Conservation (phyloP, 2,113 vertebrate genomes). For the Sula dactylatra region DNA sequence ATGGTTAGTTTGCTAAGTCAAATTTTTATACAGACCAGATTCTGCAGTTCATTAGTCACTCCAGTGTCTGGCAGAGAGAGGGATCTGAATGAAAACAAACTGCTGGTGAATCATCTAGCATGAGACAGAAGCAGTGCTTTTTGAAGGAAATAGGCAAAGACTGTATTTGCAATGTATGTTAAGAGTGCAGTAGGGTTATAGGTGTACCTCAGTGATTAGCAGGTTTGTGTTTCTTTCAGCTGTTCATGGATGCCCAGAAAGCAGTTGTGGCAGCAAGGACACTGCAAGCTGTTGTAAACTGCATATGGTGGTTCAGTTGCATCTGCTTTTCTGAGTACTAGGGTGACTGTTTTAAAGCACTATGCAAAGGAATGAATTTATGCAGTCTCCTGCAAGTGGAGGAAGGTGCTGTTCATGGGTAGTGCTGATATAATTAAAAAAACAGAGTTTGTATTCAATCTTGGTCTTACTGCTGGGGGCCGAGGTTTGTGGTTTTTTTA, state of each 20-base stretch:
- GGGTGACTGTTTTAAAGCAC: neutral
- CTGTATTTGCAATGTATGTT: neutral
- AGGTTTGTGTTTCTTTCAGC: neutral
- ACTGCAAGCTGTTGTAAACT: neutral
- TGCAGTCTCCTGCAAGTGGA: neutral
- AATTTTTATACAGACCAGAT: constrained; percentile 34
- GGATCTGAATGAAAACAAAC: constrained; percentile 17
- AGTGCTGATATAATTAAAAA: neutral
- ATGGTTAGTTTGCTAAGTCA: constrained; percentile 38
- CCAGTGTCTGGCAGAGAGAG: constrained; percentile 20
- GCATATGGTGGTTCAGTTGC: neutral
- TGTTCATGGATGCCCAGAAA: neutral
- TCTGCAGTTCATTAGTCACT: constrained; percentile 35
- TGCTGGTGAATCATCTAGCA: neutral
- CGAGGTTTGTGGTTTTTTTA: rapidly evolving
- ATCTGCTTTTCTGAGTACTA: neutral
- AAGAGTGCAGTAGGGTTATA: neutral
- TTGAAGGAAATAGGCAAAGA: neutral
- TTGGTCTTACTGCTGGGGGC: neutral
- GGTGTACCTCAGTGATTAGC: neutral
- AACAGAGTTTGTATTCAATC: neutral
- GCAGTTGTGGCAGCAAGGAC: neutral
- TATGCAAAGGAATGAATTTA: neutral
- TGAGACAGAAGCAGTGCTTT: neutral
- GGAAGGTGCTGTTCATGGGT: neutral